These are phyloP conservation scores for Drosophila longiperda DNA, from an alignment of 2,888 invertebrate species.

Conservation along the genomic window DNA sequence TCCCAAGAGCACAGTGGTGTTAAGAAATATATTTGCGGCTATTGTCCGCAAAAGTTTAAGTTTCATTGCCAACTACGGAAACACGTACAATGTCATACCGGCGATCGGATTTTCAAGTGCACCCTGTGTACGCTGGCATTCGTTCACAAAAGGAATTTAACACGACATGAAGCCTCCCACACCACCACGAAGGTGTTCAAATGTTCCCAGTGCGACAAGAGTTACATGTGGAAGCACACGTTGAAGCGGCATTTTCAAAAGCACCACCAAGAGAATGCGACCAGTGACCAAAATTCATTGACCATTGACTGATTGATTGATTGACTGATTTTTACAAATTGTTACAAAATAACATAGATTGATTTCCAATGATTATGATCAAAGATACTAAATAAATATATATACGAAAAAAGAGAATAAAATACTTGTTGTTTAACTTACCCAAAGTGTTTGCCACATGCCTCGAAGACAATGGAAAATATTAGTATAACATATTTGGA, in stretches of 20 bases:
- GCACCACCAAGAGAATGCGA: too few relatives aligned
- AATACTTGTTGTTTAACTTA: conserved; percentile 52
- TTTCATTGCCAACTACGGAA: accelerated
- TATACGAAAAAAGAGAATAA: too few relatives aligned
- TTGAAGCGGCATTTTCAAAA: background rate
- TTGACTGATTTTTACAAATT: too few relatives aligned
- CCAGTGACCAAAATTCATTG: too few relatives aligned
- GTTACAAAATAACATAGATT: background rate
- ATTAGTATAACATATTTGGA: conserved; percentile 86
- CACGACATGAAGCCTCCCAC: background rate
- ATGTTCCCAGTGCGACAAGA: background rate
- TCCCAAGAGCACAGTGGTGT: background rate
- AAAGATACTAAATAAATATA: background rate
- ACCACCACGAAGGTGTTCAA: accelerated
- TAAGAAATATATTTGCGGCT: background rate
- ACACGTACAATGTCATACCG: background rate
- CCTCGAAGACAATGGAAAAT: conserved; percentile 87
- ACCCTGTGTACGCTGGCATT: accelerated
- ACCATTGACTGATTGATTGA: too few relatives aligned
- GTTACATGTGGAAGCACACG: accelerated
- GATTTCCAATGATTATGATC: background rate
- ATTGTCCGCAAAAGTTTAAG: background rate
- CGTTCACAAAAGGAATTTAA: accelerated
- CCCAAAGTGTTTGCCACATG: conserved; percentile 83
- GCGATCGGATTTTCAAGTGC: background rate